Evolutionary conservation across 2,888 invertebrate species (phyloP), one percentile per base, ranked within the genome.

Genomic region (Punctoribates punctum): DNA sequence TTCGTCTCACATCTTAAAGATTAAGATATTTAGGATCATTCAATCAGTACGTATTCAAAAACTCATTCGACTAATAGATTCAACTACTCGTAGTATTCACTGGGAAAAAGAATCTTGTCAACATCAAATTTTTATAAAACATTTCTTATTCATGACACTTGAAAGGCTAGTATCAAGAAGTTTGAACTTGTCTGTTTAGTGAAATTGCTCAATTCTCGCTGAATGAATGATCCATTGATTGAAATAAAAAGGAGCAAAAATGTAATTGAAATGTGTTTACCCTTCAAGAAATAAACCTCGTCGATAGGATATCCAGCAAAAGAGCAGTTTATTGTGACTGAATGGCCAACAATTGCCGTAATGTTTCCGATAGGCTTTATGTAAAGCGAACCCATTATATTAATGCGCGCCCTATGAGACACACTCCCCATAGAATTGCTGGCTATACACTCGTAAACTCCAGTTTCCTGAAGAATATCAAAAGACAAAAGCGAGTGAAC

Each of bases 231-330:
- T 42, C 13, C 42, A 42, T 42, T 42, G 6, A 42, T 42, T 42
- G 11, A 11, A 42, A 42, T 42, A 42, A 9, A 9, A 51, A 51
- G 17, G 2, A 13, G 11, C 6, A 17, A 57, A 20, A 57, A 23
- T 2, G 9, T 20, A 23, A 23, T 57, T 57, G 23, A 60, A 25
- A 9, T 38, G 51, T 11, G 4, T 54, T 62, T 57, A 73, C 74
- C 72, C 72, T 78, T 78, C n/a, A 72, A 38, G 73, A 78, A 75
- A 27, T 54, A 75, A 6, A 78, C 75, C 72, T 78, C 73, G 23
- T 78, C 78, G n/a, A 77, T 48, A 27, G 78, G 78, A 78, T 78
- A 78, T 23, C 78, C 78, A 51, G 57, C 73, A 34, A 60, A 77
- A 11, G 77, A 72, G 51, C 78, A 78, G 48, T 77, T 70, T 0